phyloP scores from a whole-genome alignment of 2,113 vertebrate genomes.

The Zapus hudsonius region DNA sequence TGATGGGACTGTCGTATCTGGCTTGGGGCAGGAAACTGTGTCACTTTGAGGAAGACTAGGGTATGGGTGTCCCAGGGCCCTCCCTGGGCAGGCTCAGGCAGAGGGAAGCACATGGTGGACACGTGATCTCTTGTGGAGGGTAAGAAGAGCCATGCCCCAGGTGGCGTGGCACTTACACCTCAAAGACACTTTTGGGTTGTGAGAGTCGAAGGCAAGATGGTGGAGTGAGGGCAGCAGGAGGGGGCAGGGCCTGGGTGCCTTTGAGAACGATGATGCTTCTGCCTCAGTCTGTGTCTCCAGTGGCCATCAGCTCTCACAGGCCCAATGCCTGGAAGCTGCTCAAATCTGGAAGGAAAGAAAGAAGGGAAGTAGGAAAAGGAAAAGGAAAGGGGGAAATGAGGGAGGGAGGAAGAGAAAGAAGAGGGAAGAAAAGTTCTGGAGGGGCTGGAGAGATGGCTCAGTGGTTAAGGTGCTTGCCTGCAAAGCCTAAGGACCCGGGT shows the following conservation, averaged over 20 bases:
- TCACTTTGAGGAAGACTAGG: not conserved
- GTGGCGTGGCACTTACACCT: not conserved
- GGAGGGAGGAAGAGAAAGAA: fast-evolving
- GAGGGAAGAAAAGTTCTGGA: not conserved
- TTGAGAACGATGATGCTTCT: not conserved
- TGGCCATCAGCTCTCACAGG: not conserved
- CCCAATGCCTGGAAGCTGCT: not conserved
- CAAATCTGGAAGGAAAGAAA: not conserved
- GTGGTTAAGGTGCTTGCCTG: too few species aligned
- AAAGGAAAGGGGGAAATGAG: too few species aligned
- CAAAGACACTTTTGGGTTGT: not conserved
- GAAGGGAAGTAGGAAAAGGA: too few species aligned
- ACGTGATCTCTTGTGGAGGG: not conserved
- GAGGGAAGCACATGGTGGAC: fast-evolving
- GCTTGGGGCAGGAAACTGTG: not conserved
- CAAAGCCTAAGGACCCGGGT: too few species aligned
- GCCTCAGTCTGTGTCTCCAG: not conserved
- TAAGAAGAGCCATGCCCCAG: not conserved
- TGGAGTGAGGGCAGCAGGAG: too few species aligned
- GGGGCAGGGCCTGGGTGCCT: not conserved
- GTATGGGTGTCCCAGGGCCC: not conserved
- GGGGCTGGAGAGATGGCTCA: too few species aligned
- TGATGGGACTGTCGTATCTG: not conserved
- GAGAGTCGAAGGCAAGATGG: not conserved
- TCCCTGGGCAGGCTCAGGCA: not conserved